Base-by-base conservation (phyloP, 2,797 vertebrate genomes). In the Sitta carolinensis region DNA sequence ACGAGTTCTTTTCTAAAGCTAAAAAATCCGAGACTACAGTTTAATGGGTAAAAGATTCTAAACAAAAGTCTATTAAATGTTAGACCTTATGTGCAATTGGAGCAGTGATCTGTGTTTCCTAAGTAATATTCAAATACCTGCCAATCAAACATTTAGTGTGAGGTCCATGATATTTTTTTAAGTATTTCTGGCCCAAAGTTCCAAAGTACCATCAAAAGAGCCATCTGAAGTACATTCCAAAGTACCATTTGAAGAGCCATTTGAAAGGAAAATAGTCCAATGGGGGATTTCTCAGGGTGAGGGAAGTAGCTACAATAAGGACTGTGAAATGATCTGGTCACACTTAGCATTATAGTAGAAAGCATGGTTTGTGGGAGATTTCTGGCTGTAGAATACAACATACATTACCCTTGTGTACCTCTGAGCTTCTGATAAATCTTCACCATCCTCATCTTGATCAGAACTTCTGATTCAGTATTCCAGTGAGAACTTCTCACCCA, bases 261-360 rank as follows among this genome's bases (percentile, higher is more conserved):
- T 59, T 72, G 42, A 90, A 34, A 76, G 25, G 32, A 75, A 91
- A 91, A 52, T 10, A 84, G n/a, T 32, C 42, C 27, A 26, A 32
- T 4, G 36, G 10, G 8, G 16, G 8, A 8, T 55, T 72, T 93
- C 57, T 76, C 0, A 0, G 21, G 23, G 7, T 4, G 2, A 12
- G 11, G 13, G 23, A 38, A 23, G 13, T 48, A 55, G 13, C 11
- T 63, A 23, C 0, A 0, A 26, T 47, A 59, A 69, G 16, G 43
- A 51, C 19, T 73, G 34, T 81, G 70, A 88, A 84, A 89, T 9
- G 30, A 73, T 55, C 4, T 87, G 27, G n/a, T 82, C 43, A 82
- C 48, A 29, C 45, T 64, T 30, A 51, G 34, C 34, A 30, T 82
- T 75, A 30, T 4, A 45, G 43, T 51, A 66, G 47, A 83, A 92